Evolutionary conservation across 2,113 vertebrate genomes (phyloP), one percentile per base, ranked within the genome.

Genomic region (Microtus ochrogaster): DNA sequence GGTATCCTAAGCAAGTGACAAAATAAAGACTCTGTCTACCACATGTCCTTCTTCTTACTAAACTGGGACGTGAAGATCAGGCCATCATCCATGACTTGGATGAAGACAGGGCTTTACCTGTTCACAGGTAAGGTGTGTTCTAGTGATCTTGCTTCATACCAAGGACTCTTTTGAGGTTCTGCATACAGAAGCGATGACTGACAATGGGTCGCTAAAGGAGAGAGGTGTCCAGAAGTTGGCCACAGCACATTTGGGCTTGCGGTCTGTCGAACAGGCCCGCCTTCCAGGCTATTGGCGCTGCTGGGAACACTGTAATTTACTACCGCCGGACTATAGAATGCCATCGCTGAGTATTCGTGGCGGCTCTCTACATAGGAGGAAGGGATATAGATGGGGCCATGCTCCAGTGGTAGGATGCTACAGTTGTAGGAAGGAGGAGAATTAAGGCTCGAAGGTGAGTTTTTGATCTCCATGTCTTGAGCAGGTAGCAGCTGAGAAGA

Each of bases 271-370:
- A 98, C 84, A 3, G 98, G 36, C 2, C 98, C 96, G 5, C 98
- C 96, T 95, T 99, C 99, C 0, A 97, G 92, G 82, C 98, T 98
- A 49, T n/a, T 97, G 94, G 97, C 97, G 76, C 76, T 96, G 61
- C 98, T 94, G 5, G 98, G 89, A 44, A 99, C 58, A 81, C 94
- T 94, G 92, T 99, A 99, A 95, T 99, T 98, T 93, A 99, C 98
- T 97, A 99, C 7, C 0, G 99, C 97, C 0, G 99, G 99, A 94
- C 98, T 98, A 89, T 99, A 99, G 98, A 99, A 99, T 0, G 99
- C 95, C 97, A 99, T 97, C 0, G 99, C 88, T 1, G 98, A 96
- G 74, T 99, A 99, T 1, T 99, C 99, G 0, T 99, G 99, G 66
- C 96, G 97, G 91, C 94, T 98, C 73, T 99, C 99, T 24, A 98